Conservation (phyloP, 1,140 invertebrate species). For the Halesus radiatus region DNA sequence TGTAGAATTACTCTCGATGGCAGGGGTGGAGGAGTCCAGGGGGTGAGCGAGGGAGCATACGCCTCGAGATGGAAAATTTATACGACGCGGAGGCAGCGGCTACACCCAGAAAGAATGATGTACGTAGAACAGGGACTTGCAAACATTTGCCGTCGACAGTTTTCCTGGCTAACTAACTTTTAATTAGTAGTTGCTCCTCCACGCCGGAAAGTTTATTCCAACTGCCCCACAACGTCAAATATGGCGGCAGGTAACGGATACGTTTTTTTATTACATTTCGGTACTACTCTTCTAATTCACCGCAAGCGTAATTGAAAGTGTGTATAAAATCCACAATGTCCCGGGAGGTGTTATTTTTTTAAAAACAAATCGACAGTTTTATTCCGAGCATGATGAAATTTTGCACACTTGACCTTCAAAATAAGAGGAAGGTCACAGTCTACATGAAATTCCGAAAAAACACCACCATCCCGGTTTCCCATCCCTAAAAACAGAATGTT, state of each 20-base stretch:
- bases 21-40: neutral
- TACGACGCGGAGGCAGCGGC: slow-evolving; percentile 13
- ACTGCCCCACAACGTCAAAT: slow-evolving; percentile 4
- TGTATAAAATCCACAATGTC: no score
- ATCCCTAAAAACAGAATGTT: no score
- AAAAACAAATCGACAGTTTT: no score
- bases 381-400: no score
- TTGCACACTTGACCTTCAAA: no score
- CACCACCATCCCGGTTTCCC: no score
- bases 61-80: slow-evolving; percentile 27
- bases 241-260: neutral
- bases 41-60: slow-evolving; percentile 7
- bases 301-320: no score
- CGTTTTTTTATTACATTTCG: no score
- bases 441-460: no score
- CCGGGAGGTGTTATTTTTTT: no score
- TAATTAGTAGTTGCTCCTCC: slow-evolving; percentile 23
- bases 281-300: no score
- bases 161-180: slow-evolving; percentile 29
- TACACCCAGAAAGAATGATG: neutral
- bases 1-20: neutral
- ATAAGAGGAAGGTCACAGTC: no score
- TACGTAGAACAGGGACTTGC: neutral
- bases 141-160: slow-evolving; percentile 26
- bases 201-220: neutral